A percentile compares a stretch with the other conserved stretches of the same genome.
Conservation (phyloP, 2,113 vertebrate genomes). For the Stigmatopora argus region DNA sequence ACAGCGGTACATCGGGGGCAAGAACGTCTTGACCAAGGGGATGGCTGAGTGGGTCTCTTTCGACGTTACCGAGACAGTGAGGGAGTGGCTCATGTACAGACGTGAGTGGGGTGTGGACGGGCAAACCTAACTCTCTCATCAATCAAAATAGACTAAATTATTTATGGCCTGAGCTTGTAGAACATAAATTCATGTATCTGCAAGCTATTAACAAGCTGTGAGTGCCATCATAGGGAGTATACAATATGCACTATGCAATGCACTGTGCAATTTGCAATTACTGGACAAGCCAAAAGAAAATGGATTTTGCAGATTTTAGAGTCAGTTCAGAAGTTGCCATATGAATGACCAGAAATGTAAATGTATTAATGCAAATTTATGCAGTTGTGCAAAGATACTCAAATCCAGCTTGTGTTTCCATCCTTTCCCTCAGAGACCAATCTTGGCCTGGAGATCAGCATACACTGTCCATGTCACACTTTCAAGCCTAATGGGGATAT, state of each 20-base stretch:
- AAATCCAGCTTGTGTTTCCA: conserved; percentile 6
- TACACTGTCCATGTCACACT: conserved; percentile 94
- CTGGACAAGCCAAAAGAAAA: too few species aligned
- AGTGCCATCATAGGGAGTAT: too few species aligned
- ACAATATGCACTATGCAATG: too few species aligned
- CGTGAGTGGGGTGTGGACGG: conserved; percentile 71
- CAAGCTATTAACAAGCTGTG: too few species aligned
- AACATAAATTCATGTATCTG: too few species aligned
- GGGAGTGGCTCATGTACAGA: conserved; percentile 90
- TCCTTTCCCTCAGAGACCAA: conserved; percentile 81
- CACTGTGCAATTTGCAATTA: too few species aligned
- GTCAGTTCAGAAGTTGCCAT: neutral
- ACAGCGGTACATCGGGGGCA: conserved; percentile 91
- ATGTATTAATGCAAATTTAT: neutral
- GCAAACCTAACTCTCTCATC: conserved; percentile 10
- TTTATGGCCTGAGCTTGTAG: too few species aligned
- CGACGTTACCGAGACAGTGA: conserved; percentile 93
- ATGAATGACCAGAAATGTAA: neutral
- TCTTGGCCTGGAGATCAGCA: conserved; percentile 91
- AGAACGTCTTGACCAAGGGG: conserved; percentile 89
- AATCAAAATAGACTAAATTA: neutral
- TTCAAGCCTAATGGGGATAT: conserved; percentile 92
- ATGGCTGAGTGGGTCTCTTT: conserved; percentile 91
- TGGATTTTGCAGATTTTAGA: too few species aligned
- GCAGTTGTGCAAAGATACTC: neutral